Evolutionary conservation across 1,140 invertebrate species (phyloP), one percentile per base, ranked within the genome.

Genomic region (Temnothorax longispinosus): DNA sequence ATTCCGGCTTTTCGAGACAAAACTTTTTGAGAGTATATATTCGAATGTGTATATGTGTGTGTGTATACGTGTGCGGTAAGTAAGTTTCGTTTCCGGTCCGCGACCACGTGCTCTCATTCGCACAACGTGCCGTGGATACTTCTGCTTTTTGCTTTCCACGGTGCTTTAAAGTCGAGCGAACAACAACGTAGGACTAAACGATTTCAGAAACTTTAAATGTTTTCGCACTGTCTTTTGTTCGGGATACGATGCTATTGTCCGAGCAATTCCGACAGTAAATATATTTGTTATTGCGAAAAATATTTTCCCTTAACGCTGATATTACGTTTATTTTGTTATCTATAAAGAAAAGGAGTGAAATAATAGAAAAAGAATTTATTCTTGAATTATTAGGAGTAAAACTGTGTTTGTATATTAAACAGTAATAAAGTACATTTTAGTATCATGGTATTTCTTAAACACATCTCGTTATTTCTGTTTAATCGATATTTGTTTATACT

Each of bases 81-180:
- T 62, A 89, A 88, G 88, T 88, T 89, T 88, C 84, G 82, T 72
- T 88, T 82, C 76, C 62, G 84, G 44, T 75, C 13, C 82, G 69
- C 75, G 81, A 64, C 87, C 87, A 86, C 82, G 87, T 88, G 88
- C 76, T 86, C 82, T 75, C 87, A 80, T 88, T 88, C 87, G 72
- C 60, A 21, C 65, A 89, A 89, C 87, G 82, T 88, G 81, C 75
- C 75, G 47, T 54, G 88, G 75, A 88, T 88, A 86, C 54, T 80
- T 86, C n/a, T 75, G 54, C 67, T 69, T 65, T 64, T 69, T 75
- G 58, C 64, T 38, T 32, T 21, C 7, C 72, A 54, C 54, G 58
- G 77, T 84, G 71, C 80, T 74, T 85, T 58, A 78, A 77, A 84
- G 35, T 82, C 65, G 72, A 52, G 35, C 74, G 21, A 35, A 52